Conservation (phyloP, 2,888 invertebrate genomes). For the Athetis lepigone region DNA sequence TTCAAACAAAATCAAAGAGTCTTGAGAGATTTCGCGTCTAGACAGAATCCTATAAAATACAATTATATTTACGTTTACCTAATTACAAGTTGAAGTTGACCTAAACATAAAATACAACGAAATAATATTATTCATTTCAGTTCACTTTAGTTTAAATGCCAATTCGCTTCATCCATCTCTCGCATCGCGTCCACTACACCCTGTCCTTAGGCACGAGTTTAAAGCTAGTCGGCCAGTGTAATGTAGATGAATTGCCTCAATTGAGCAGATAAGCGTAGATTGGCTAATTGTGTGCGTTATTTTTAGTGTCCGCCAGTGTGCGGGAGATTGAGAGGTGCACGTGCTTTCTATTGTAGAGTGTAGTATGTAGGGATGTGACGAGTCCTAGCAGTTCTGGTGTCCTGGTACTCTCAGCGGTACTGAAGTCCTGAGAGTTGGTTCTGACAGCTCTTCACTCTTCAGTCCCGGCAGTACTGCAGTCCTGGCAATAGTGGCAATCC, state of each 20-base stretch:
- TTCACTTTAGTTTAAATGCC: background rate
- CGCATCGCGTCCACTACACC: constrained; percentile 16
- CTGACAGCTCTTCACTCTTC: no score
- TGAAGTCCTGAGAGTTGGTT: no score
- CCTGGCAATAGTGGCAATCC: no score
- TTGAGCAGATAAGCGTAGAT: constrained; percentile 74
- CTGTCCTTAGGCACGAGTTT: constrained; percentile 6
- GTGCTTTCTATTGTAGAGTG: constrained; percentile 48
- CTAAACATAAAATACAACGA: no score
- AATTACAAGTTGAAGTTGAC: no score
- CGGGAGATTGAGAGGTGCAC: constrained; percentile 51
- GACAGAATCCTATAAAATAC: no score
- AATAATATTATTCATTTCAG: background rate
- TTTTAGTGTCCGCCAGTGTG: constrained; percentile 76
- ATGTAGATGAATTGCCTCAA: constrained; percentile 75
- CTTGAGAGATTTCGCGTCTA: no score
- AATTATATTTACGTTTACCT: no score
- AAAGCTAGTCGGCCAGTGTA: constrained; percentile 47
- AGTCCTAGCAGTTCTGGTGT: no score
- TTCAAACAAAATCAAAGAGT: no score
- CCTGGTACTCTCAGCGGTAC: no score
- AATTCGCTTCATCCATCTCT: background rate
- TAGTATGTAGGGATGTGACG: constrained; percentile 17
- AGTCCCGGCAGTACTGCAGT: no score
- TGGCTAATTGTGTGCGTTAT: constrained; percentile 81